Base-by-base conservation (phyloP, 1,140 invertebrate genomes). In the Drosophila parabipectinata region DNA sequence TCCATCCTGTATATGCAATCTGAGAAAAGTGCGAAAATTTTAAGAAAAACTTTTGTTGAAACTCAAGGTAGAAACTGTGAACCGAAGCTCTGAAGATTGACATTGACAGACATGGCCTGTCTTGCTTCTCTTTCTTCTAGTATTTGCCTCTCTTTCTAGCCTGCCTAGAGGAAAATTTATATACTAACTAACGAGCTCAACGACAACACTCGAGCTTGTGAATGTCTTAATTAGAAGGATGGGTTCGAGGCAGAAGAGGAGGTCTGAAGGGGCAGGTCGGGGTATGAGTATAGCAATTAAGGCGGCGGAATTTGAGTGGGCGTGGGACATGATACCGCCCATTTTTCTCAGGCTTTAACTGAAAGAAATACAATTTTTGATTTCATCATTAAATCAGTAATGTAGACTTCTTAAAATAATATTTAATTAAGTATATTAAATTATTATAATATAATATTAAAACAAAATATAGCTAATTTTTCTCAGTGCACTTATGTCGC, bases 141-240 rank as follows among this genome's bases (percentile, higher is more conserved):
- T 4, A 0, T 3, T 2, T 12, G n/a, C 28, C 7, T 30, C 12
- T 34, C 39, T 18, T 14, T n/a, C 51, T 3, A 1, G 1, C 21
- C 15, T 53, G 79, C 73, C 79, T 57, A 68, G 52, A 87, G 83
- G 79, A 82, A 87, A 87, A 87, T 83, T 87, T 89, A 88, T 88
- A 76, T 88, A 88, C 79, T 88, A 88, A 88, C 83, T 88, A 88
- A 88, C 83, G 84, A 88, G 83, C 83, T 88, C 83, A 88, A 88
- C 83, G 83, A 88, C 83, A 88, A 88, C 83, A 88, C 83, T 88
- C 83, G 77, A 88, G 72, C 72, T 67, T 39, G 63, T 77, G 83
- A 88, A 88, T 88, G 83, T 79, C 83, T 88, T 88, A 88, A 88
- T 88, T 88, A 88, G 83, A 57, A 62, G 28, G 73, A 57, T 72